A percentile compares a stretch with the other conserved stretches of the same genome.
phyloP scores from a whole-genome alignment of 2,888 invertebrate genomes.

The Agrochola circellaris region DNA sequence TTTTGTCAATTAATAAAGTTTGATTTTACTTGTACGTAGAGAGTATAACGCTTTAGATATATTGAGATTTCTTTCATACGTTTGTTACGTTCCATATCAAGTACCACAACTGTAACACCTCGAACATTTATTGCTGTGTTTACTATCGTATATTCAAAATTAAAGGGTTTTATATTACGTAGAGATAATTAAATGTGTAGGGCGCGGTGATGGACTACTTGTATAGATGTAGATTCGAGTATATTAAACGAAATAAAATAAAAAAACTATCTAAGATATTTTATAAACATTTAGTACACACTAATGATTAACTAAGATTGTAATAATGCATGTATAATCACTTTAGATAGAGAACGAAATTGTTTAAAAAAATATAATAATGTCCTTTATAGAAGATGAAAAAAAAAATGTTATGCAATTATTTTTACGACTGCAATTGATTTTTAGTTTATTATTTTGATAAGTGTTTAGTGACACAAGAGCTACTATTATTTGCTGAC shows the following conservation, averaged over 20 bases:
- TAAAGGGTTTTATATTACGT: slow-evolving; percentile 80
- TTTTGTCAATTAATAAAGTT: slow-evolving; percentile 87
- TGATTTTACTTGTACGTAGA: slow-evolving; percentile 71
- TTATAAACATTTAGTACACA: slow-evolving; percentile 86
- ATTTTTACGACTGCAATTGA: slow-evolving; percentile 76
- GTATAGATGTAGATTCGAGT: slow-evolving; percentile 82
- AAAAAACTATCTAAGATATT: slow-evolving; percentile 76
- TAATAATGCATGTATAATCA: slow-evolving; percentile 84
- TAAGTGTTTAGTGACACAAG: slow-evolving; percentile 74
- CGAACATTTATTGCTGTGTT: slow-evolving; percentile 82
- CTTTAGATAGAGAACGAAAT: slow-evolving; percentile 86
- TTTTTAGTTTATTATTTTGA: slow-evolving; percentile 73
- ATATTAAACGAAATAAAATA: slow-evolving; percentile 80
- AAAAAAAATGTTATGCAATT: slow-evolving; percentile 68
- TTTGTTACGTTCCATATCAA: slow-evolving; percentile 86
- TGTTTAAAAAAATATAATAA: slow-evolving; percentile 74
- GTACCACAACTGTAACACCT: slow-evolving; percentile 70
- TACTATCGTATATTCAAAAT: slow-evolving; percentile 77
- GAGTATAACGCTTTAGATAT: slow-evolving; percentile 75
- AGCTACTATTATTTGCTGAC: slow-evolving; percentile 72
- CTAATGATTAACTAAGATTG: slow-evolving; percentile 80
- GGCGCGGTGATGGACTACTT: slow-evolving; percentile 85
- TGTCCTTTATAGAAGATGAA: slow-evolving; percentile 70
- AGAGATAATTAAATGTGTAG: slow-evolving; percentile 81
- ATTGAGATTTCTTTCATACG: slow-evolving; percentile 74